A percentile compares a stretch with the other conserved stretches of the same genome.
These are phyloP conservation scores for Torymus texanus DNA, from an alignment of 2,888 invertebrate species.

Conservation along the genomic window DNA sequence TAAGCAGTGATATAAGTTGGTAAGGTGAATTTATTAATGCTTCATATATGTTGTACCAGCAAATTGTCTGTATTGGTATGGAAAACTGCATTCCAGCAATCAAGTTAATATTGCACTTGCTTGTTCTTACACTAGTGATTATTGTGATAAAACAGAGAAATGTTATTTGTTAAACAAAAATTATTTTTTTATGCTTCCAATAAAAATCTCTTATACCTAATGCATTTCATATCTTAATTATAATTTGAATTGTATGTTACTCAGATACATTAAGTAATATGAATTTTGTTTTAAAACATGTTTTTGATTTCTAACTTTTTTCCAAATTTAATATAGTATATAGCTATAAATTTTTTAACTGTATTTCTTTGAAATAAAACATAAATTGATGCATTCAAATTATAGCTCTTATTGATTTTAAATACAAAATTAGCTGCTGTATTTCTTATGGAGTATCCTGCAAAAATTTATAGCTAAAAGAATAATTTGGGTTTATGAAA, in stretches of 20 bases:
- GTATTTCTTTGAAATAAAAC: too few species aligned
- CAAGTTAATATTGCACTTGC: constrained; percentile 43
- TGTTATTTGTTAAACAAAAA: constrained; percentile 45
- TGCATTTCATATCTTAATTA: constrained; percentile 35
- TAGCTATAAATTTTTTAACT: too few species aligned
- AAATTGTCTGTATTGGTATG: constrained; percentile 25
- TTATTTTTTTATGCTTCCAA: constrained; percentile 46
- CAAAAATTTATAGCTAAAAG: too few species aligned
- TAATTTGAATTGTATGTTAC: constrained; percentile 8
- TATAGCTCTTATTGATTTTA: too few species aligned
- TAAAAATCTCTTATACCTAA: constrained; percentile 38
- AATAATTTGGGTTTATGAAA: too few species aligned
- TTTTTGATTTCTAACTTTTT: background rate
- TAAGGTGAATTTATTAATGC: constrained; percentile 29
- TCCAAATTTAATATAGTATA: too few species aligned
- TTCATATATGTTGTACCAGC: constrained; percentile 29
- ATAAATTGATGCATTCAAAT: too few species aligned
- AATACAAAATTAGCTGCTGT: too few species aligned
- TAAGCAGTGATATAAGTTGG: constrained; percentile 10
- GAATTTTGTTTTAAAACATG: background rate
- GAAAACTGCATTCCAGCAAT: constrained; percentile 15
- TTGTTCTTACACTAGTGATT: constrained; percentile 23
- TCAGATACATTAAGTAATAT: constrained; percentile 2
- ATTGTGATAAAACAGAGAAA: constrained; percentile 23
- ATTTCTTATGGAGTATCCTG: too few species aligned